Evolutionary conservation across 1,140 invertebrate genomes (phyloP), one percentile per base, ranked within the genome.

Genomic region (Leucophenga varia): DNA sequence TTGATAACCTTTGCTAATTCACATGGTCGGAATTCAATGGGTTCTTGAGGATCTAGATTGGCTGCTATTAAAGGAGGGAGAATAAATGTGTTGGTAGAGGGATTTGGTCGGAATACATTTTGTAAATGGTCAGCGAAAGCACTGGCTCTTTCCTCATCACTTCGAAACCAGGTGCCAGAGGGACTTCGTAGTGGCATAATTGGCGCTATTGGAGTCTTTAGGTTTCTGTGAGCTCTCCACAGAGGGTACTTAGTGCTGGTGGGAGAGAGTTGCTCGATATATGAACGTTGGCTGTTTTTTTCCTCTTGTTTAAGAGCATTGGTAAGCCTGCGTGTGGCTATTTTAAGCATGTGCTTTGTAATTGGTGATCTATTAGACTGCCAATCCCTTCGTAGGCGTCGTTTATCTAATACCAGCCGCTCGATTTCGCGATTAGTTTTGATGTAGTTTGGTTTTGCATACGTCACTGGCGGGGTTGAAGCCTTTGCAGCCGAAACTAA

Each of bases 201-300:
- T n/a, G n/a, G n/a, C n/a, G n/a, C n/a, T n/a, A 21, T 16, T 16
- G 37, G 37, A 3, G 20, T 6, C n/a, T 4, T 7, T 38, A 38
- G 7, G 5, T 21, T 7, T 10, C 17, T 12, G 8, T 18, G 18
- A 17, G 37, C 37, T 38, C 37, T 38, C 37, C 37, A 19, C 16
- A 38, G 20, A 16, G 14, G 37, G 18, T 38, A n/a, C 20, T 19
- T 38, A 16, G 37, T 38, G 20, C 37, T 16, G 4, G 37, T 38
- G 20, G 37, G 37, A 19, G 37, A 38, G 16, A 38, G 37, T 38
- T 38, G 37, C 20, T 38, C 37, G 20, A 38, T 38, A 17, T 38
- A 17, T 10, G 9, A 17, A 19, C 4, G 14, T 38, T 38, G 37
- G 37, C 5, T 17, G 5, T 21, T 16, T 13, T n/a, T 6, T 38